Evolutionary conservation across 2,797 vertebrate genomes (phyloP), one percentile per base, ranked within the genome.

Genomic region (Tachyglossus aculeatus): DNA sequence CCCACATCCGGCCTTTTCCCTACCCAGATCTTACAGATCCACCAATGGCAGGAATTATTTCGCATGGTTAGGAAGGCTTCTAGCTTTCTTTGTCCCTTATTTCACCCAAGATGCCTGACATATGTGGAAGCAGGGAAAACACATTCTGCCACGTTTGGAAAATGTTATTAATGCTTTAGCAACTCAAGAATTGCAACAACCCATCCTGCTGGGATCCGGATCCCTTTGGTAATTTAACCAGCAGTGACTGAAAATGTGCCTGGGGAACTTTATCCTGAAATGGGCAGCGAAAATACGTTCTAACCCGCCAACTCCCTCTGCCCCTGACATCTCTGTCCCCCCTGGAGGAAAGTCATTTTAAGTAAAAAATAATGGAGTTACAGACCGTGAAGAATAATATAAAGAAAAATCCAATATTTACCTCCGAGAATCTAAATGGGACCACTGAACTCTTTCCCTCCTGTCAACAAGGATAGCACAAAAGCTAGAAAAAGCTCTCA

Each of bases 31-130:
- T 19, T 43, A 47, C n/a, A n/a, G n/a, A n/a, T n/a, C 29, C 33
- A 45, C 37, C 39, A 55, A 58, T 64, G 31, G 19, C 39, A 12
- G 2, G 27, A 61, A 40, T 50, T 29, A 2, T 40, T 24, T 22
- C 65, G 40, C 36, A 15, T 33, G 71, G 73, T 70, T 74, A 48
- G 41, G 41, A 48, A 73, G 59, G n/a, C 43, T 82, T 74, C 68
- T 66, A 52, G 52, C 55, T 71, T 63, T 67, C 55, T 62, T 37
- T 69, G 73, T 76, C 39, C 78, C 74, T 61, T 48, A 32, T 83
- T 81, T 79, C 70, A 74, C 72, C 60, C 72, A 75, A 78, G 81
- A 77, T 75, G 75, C 76, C 77, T 82, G 72, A 62, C 77, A 82
- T 81, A 81, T 34, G 56, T 19, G 22, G 62, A 48, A 81, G 60